Conservation (phyloP, 2,888 invertebrate species). For the Cybosia mesomella region DNA sequence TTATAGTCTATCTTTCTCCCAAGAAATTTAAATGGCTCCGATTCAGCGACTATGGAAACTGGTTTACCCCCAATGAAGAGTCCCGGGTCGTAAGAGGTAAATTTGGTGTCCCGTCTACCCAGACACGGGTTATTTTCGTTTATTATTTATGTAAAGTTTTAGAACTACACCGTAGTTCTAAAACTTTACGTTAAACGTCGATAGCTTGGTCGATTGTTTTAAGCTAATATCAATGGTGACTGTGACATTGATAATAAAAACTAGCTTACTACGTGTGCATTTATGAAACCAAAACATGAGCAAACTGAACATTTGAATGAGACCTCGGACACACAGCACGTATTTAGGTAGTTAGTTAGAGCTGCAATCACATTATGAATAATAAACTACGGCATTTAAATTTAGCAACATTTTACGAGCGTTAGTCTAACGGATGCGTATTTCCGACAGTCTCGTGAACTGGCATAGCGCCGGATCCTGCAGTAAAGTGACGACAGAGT, state of each 20-base stretch:
- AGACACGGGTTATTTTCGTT: too few relatives aligned
- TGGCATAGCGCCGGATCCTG: background rate
- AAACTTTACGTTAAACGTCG: too few relatives aligned
- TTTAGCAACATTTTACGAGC: conserved; percentile 1
- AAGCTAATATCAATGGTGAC: too few relatives aligned
- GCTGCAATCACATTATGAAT: background rate
- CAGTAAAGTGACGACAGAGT: background rate
- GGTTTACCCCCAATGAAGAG: too few relatives aligned
- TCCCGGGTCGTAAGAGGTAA: too few relatives aligned
- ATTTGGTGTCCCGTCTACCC: too few relatives aligned
- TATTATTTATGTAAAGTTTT: too few relatives aligned
- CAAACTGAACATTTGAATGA: background rate
- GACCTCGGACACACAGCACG: background rate
- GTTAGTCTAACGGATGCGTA: background rate
- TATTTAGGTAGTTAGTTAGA: background rate
- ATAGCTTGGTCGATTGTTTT: too few relatives aligned
- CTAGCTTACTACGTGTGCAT: background rate
- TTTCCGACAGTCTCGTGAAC: conserved; percentile 1
- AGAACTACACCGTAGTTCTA: too few relatives aligned
- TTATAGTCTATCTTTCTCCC: too few relatives aligned
- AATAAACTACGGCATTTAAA: background rate
- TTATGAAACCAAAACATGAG: background rate
- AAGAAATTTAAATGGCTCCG: too few relatives aligned
- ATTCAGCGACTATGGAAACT: too few relatives aligned
- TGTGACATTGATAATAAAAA: background rate